Conservation (phyloP, 1,140 invertebrate species). For the Drosophila jambulina region DNA sequence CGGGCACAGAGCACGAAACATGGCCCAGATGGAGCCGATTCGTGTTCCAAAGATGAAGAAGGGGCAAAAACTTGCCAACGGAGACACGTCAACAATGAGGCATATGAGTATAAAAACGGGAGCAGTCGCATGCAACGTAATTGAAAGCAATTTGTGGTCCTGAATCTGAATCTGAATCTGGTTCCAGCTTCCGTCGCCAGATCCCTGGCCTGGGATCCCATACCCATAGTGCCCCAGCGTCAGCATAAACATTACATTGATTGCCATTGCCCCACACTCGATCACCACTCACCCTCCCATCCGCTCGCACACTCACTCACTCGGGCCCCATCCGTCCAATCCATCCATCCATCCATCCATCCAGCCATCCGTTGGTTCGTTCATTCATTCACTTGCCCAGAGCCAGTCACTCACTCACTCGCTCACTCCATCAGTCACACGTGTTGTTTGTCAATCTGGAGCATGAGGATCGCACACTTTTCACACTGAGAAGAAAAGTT, state of each 20-base stretch:
- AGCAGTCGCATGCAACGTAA: constrained; percentile 78
- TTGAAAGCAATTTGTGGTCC: constrained; percentile 82
- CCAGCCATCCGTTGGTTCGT: constrained; percentile 21
- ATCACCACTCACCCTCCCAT: constrained; percentile 15
- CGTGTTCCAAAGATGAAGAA: constrained; percentile 7
- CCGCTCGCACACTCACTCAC: constrained; percentile 14
- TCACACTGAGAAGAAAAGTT: constrained; percentile 11
- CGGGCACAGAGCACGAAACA: constrained; percentile 53
- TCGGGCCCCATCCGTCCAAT: constrained; percentile 10
- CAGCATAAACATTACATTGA: constrained; percentile 79
- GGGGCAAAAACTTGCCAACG: constrained; percentile 39
- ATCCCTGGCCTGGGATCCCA: constrained; percentile 13
- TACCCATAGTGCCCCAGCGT: constrained; percentile 40
- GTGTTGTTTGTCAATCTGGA: constrained; percentile 78
- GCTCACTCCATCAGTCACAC: constrained; percentile 64
- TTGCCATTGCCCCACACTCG: constrained; percentile 68
- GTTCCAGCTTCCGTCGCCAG: constrained; percentile 24
- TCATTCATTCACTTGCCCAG: constrained; percentile 43
- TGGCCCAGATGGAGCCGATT: constrained; percentile 46
- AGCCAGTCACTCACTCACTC: constrained; percentile 48
- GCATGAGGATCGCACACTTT: constrained; percentile 45
- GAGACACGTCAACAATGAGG: constrained; percentile 76
- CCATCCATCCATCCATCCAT: constrained; percentile 8
- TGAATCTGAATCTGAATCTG: constrained; percentile 48
- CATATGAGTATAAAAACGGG: constrained; percentile 68